Percentiles rank a stretch among this genome's conserved stretches.
phyloP scores from a whole-genome alignment of 2,888 invertebrate genomes.

The Mantis religiosa region DNA sequence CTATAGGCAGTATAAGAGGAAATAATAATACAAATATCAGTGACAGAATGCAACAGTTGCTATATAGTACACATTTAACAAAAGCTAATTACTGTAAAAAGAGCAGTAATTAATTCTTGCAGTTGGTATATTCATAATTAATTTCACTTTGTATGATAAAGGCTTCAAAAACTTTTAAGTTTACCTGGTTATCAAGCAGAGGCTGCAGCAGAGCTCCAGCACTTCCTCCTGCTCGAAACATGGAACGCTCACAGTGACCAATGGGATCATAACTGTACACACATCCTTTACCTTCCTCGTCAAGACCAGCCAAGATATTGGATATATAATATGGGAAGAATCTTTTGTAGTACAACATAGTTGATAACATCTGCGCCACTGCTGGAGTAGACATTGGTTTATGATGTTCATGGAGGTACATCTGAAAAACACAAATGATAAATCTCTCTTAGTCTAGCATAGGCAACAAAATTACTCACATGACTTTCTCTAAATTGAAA shows the following conservation, averaged over 20 bases:
- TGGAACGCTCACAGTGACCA: conserved; percentile 84
- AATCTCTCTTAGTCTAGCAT: too few relatives aligned
- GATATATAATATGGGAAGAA: conserved; percentile 99
- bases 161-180: too few relatives aligned
- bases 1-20: too few relatives aligned
- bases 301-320: conserved; percentile 90
- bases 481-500: too few relatives aligned
- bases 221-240: conserved; percentile 85
- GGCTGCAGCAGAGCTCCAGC: conserved; percentile 89
- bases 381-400: conserved; percentile 89
- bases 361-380: conserved; percentile 92
- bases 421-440: conserved; percentile 47
- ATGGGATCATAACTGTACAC: conserved; percentile 97
- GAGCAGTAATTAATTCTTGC: too few relatives aligned
- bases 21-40: too few relatives aligned
- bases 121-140: too few relatives aligned
- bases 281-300: conserved; percentile 88
- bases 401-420: conserved; percentile 92
- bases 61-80: too few relatives aligned
- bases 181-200: conserved; percentile 86
- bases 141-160: too few relatives aligned
- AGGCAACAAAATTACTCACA: too few relatives aligned
- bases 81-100: too few relatives aligned
- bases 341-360: conserved; percentile 90
- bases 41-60: too few relatives aligned